Conservation (phyloP, 2,888 invertebrate species). For the Pristionchus arcanus region DNA sequence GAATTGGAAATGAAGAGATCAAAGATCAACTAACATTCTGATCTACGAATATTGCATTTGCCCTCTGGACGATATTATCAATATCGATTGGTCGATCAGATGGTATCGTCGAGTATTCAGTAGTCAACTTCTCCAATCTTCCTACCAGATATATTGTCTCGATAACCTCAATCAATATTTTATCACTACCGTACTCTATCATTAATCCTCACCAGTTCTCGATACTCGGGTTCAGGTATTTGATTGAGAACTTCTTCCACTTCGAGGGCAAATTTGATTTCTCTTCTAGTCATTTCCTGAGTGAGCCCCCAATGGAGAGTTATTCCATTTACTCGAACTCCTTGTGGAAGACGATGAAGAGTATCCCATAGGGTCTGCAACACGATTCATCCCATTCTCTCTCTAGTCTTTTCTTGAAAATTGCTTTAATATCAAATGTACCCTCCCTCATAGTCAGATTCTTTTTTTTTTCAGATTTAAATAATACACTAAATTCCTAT, state of each 20-base stretch:
- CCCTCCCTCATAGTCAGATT: no score
- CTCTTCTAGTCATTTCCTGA: conserved; percentile 93
- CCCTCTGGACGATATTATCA: conserved; percentile 93
- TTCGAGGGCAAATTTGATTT: conserved; percentile 96
- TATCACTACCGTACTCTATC: background rate
- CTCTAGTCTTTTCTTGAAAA: no score
- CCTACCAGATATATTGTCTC: conserved; percentile 96
- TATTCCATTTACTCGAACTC: conserved; percentile 92
- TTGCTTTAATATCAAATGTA: no score
- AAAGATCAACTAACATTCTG: conserved; percentile 87
- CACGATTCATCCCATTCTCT: no score
- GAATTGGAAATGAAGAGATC: background rate
- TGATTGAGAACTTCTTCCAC: conserved; percentile 97
- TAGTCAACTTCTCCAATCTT: conserved; percentile 83
- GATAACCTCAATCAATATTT: conserved; percentile 83
- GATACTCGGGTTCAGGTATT: conserved; percentile 97
- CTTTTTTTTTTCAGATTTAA: background rate
- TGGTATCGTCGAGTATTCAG: conserved; percentile 67
- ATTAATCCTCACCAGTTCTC: conserved; percentile 80
- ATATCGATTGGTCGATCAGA: conserved; percentile 82
- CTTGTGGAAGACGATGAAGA: conserved; percentile 87
- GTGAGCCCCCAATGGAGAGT: conserved; percentile 93
- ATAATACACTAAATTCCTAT: background rate
- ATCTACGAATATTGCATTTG: conserved; percentile 94
- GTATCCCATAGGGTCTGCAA: conserved; percentile 77